A percentile compares a stretch with the other conserved stretches of the same genome.
These are phyloP conservation scores for Chorisops tibialis DNA, from an alignment of 2,888 invertebrate species.

Conservation along the genomic window DNA sequence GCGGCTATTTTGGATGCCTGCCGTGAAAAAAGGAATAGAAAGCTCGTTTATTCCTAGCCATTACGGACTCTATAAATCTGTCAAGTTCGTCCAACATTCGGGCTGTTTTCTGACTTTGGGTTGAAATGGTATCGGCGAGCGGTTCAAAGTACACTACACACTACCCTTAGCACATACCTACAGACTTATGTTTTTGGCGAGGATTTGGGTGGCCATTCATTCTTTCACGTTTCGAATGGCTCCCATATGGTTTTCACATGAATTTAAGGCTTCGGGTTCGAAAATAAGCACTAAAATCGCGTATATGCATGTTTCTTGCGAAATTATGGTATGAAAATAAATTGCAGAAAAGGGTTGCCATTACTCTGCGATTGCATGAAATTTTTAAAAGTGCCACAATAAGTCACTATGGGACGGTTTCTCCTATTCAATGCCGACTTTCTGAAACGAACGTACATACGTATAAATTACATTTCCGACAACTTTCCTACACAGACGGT, in stretches of 20 bases:
- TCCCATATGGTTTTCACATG: slow-evolving; percentile 16
- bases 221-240: slow-evolving; percentile 12
- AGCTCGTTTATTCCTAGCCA: slow-evolving; percentile 22
- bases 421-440: background rate
- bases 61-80: slow-evolving; percentile 24
- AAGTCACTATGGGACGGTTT: background rate
- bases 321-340: too few relatives aligned
- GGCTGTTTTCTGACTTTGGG: background rate
- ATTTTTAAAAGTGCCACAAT: background rate
- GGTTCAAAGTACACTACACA: too few relatives aligned
- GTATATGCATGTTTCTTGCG: too few relatives aligned
- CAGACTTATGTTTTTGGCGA: too few relatives aligned
- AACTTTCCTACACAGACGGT: background rate
- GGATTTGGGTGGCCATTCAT: background rate
- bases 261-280: slow-evolving; percentile 17
- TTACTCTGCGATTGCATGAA: background rate
- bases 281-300: too few relatives aligned
- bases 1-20: background rate
- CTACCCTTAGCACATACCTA: too few relatives aligned
- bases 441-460: background rate
- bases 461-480: slow-evolving; percentile 6
- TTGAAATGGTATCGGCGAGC: too few relatives aligned
- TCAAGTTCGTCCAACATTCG: background rate
- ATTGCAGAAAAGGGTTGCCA: background rate
- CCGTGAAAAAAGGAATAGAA: slow-evolving; percentile 6